A percentile compares a stretch with the other conserved stretches of the same genome.
Evolutionary conservation across 2,113 vertebrate genomes (phyloP).

Genomic region (Spheniscus mendiculus): DNA sequence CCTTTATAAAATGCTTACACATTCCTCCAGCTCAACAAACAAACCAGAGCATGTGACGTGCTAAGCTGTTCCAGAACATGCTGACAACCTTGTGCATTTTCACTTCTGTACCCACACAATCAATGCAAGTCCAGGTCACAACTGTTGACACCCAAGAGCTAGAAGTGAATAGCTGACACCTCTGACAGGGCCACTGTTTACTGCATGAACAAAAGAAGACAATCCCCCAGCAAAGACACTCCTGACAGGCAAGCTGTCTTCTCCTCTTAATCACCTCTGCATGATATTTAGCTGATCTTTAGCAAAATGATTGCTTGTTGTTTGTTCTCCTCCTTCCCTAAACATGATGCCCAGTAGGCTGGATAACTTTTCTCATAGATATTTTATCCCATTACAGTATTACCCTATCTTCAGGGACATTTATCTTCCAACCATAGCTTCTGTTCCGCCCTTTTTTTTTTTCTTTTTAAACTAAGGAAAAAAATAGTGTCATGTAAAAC

Average conservation of each 20-base stretch:
- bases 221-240: too few species aligned
- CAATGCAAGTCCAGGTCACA: too few species aligned
- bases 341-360: not conserved
- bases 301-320: not conserved
- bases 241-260: not conserved
- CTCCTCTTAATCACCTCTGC: not conserved
- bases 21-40: not conserved
- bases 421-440: not conserved
- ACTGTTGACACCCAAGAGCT: not conserved
- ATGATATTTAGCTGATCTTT: not conserved
- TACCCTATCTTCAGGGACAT: not conserved
- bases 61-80: too few species aligned
- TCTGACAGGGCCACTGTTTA: fast-evolving
- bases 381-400: not conserved
- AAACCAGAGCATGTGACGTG: fast-evolving
- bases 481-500: not conserved
- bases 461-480: not conserved
- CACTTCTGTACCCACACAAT: fast-evolving
- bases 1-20: fast-evolving
- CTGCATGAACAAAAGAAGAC: fast-evolving
- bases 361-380: not conserved
- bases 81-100: not conserved
- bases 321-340: not conserved
- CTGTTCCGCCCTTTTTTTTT: not conserved
- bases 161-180: not conserved